Evolutionary conservation across 2,113 vertebrate genomes (phyloP).

Genomic region (Castor canadensis): DNA sequence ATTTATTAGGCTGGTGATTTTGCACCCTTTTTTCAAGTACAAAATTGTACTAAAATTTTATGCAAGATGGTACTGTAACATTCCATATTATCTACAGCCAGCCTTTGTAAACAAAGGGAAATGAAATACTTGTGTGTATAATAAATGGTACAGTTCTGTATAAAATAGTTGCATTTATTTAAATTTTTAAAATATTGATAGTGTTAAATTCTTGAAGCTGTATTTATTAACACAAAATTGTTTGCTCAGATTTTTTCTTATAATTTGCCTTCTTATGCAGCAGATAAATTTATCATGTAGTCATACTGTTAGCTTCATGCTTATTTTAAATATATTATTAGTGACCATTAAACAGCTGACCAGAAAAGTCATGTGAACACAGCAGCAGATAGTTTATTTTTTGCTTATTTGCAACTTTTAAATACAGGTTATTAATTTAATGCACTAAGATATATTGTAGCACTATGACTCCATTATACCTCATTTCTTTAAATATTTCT

Average conservation of each 20-base stretch:
- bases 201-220: conserved; percentile 84
- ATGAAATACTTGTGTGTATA: conserved; percentile 93
- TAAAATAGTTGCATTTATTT: conserved; percentile 91
- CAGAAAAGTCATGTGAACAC: conserved; percentile 63
- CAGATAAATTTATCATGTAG: conserved; percentile 80
- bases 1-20: conserved; percentile 90
- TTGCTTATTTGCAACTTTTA: conserved; percentile 72
- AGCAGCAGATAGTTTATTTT: conserved; percentile 68
- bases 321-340: conserved; percentile 83
- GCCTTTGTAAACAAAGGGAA: conserved; percentile 94
- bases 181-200: conserved; percentile 84
- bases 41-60: conserved; percentile 93
- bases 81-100: conserved; percentile 97
- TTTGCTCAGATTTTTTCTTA: conserved; percentile 85
- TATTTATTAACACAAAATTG: conserved; percentile 84
- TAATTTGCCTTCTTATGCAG: conserved; percentile 80
- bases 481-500: conserved; percentile 81
- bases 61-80: conserved; percentile 99
- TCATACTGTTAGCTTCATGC: conserved; percentile 75
- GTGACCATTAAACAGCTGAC: conserved; percentile 74
- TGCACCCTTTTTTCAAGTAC: conserved; percentile 92
- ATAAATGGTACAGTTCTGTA: conserved; percentile 98
- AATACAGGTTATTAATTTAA: conserved; percentile 67
- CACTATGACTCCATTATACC: conserved; percentile 82
- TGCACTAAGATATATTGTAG: conserved; percentile 79